These are phyloP conservation scores for Dexiosoma caninum DNA, from an alignment of 2,888 invertebrate species.

Conservation along the genomic window DNA sequence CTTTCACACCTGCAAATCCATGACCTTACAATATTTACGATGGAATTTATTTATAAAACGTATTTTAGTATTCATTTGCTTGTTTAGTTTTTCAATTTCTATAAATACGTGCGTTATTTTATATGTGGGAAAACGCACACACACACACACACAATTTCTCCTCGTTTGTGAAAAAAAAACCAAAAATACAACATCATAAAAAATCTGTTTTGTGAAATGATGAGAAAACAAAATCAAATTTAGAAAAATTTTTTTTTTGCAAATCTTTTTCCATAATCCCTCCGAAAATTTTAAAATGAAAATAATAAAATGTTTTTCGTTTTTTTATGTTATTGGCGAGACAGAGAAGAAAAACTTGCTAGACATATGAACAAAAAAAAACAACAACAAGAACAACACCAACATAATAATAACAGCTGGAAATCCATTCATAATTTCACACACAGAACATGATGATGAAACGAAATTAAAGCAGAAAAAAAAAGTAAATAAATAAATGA, in stretches of 20 bases:
- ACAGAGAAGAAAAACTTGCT: background rate
- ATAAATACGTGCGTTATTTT: constrained; percentile 28
- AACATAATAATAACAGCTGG: constrained; percentile 30
- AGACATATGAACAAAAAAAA: no score
- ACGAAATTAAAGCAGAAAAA: background rate
- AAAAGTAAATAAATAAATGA: no score
- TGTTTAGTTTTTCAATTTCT: constrained; percentile 39
- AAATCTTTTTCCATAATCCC: background rate
- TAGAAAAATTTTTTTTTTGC: background rate
- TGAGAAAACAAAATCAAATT: background rate
- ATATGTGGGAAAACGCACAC: constrained; percentile 12
- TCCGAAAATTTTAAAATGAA: background rate
- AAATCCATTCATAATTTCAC: constrained; percentile 44
- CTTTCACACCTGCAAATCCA: constrained; percentile 50
- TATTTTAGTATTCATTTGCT: constrained; percentile 7
- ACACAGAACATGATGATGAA: background rate
- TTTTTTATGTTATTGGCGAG: background rate
- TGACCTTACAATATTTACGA: constrained; percentile 43
- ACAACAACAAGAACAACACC: no score
- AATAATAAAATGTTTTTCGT: background rate
- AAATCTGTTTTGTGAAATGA: background rate
- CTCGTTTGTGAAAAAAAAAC: no score
- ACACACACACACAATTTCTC: background rate
- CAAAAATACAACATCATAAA: no score
- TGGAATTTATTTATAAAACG: constrained; percentile 37